These are phyloP conservation scores for Micrasema longulum DNA, from an alignment of 1,140 invertebrate genomes.

Conservation along the genomic window DNA sequence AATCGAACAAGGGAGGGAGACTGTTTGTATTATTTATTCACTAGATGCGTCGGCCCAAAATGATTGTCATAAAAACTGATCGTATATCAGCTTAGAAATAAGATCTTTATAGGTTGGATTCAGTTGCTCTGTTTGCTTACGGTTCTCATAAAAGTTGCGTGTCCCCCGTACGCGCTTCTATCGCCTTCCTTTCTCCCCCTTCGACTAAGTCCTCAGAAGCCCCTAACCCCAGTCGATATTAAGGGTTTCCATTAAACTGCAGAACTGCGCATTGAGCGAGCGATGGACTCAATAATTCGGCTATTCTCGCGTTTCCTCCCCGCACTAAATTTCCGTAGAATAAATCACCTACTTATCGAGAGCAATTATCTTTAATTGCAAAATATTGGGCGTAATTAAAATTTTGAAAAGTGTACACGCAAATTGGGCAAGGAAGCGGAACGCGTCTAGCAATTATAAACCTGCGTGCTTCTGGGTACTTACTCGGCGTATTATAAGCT, in stretches of 20 bases:
- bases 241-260: constrained; percentile 52
- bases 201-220: neutral
- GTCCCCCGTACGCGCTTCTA: constrained; percentile 3
- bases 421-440: constrained; percentile 23
- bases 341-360: constrained; percentile 42
- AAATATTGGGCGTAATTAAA: constrained; percentile 41
- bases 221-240: constrained; percentile 42
- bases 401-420: constrained; percentile 16
- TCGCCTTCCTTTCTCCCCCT: neutral
- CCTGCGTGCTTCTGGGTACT: constrained; percentile 29
- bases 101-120: constrained; percentile 53
- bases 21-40: constrained; percentile 49
- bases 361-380: constrained; percentile 42
- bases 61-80: constrained; percentile 54
- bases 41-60: constrained; percentile 49
- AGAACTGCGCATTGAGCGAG: constrained; percentile 39
- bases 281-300: constrained; percentile 46
- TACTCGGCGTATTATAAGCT: constrained; percentile 23
- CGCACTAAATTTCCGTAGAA: constrained; percentile 15
- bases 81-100: constrained; percentile 52
- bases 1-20: neutral
- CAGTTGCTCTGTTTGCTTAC: constrained; percentile 49
- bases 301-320: constrained; percentile 18
- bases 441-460: constrained; percentile 7
- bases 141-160: constrained; percentile 43